Evolutionary conservation across 2,888 invertebrate species (phyloP), one percentile per base, ranked within the genome.

Genomic region (Ceratothoa steindachneri): DNA sequence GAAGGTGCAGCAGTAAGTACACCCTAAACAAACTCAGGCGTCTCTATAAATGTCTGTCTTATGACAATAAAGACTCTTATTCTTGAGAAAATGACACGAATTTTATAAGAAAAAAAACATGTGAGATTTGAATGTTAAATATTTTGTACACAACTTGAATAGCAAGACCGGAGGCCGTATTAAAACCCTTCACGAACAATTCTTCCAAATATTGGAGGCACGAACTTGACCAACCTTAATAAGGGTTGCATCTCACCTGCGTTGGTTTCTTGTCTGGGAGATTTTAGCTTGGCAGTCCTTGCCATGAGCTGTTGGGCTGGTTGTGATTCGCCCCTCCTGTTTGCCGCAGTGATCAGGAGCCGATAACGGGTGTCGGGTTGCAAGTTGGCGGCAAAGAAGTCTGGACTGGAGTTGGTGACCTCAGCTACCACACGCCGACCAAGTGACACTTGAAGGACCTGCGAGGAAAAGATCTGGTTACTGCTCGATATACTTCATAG

Each of bases 161-260:
- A n/a, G n/a, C n/a, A n/a, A n/a, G n/a, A n/a, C n/a, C n/a, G n/a
- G n/a, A n/a, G n/a, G n/a, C n/a, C n/a, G n/a, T n/a, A n/a, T n/a
- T n/a, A n/a, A n/a, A n/a, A n/a, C n/a, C n/a, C n/a, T n/a, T n/a
- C n/a, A n/a, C n/a, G n/a, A n/a, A n/a, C n/a, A n/a, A n/a, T n/a
- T n/a, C n/a, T n/a, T n/a, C n/a, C n/a, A n/a, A n/a, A n/a, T n/a
- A n/a, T n/a, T n/a, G n/a, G n/a, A n/a, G n/a, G n/a, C n/a, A n/a
- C n/a, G n/a, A n/a, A n/a, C n/a, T n/a, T n/a, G n/a, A n/a, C n/a
- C n/a, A n/a, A n/a, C n/a, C n/a, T n/a, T n/a, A n/a, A n/a, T n/a
- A n/a, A n/a, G n/a, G n/a, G n/a, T n/a, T n/a, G n/a, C n/a, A n/a
- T 41, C 55, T 22, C 15, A 55, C 55, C 55, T 55, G 55, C 55